Base-by-base conservation (phyloP, 2,888 invertebrate species). In the Toxonevra muliebris region DNA sequence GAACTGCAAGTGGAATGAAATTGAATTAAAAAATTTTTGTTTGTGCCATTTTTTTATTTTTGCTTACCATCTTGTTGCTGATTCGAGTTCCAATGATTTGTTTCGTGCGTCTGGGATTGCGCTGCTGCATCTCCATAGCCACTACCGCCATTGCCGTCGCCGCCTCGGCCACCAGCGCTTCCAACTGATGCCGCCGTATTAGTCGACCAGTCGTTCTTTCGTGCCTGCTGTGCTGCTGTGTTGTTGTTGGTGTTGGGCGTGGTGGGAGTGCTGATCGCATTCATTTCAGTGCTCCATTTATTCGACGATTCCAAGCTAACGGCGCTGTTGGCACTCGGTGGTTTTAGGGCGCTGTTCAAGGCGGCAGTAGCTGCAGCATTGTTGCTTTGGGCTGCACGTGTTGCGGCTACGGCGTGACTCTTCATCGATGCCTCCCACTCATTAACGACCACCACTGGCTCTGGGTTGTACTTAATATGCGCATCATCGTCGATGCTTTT, bases 271-370 rank as follows among this genome's bases (percentile, higher is more conserved):
- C 66, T 62, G 0, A 74, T 71, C n/a, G 80, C 76, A 66, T 81
- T 81, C 79, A 83, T 79, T 64, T 84, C 83, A 50, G 76, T 79
- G 71, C 79, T 83, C 83, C 83, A 84, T 53, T 84, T 83, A 69
- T 79, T 82, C n/a, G 75, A 75, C 42, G 70, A 64, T 11, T 69
- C 70, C 13, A 69, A 45, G 12, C 68, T 66, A 0, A 68, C 69
- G 12, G 68, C 54, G 61, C 17, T 17, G 12, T 53, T 12, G 68
- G 70, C 19, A 19, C 68, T 52, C 74, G 48, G 71, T 1, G 77
- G 75, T 65, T 79, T 79, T 1, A 79, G 73, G 54, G 76, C 79
- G 70, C 74, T 79, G 42, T 76, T 78, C 10, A 79, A 70, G 3
- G 75, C 79, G 10, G 57, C 66, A 48, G 66, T 17, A 7, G 70